Percentiles rank a stretch among this genome's conserved stretches.
These are phyloP conservation scores for Mythimna albipuncta DNA, from an alignment of 2,888 invertebrate genomes.

Conservation along the genomic window DNA sequence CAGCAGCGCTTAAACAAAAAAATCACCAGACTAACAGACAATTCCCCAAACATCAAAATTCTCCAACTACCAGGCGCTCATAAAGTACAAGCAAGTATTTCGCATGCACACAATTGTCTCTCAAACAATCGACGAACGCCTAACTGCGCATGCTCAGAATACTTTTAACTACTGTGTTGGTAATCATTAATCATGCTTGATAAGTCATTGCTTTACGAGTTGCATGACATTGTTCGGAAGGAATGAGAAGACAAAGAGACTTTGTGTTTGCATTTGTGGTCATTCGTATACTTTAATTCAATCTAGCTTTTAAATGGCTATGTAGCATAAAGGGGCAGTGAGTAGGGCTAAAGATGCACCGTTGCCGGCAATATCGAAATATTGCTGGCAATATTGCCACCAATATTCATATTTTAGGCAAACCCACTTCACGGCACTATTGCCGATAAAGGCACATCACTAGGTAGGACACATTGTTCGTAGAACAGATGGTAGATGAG, in stretches of 20 bases:
- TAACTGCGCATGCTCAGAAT: constrained; percentile 56
- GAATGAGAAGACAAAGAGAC: constrained; percentile 25
- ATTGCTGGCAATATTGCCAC: too few relatives aligned
- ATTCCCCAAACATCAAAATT: constrained; percentile 9
- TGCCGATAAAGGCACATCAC: too few relatives aligned
- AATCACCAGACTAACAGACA: neutral
- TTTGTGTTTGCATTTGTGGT: neutral
- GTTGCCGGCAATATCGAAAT: too few relatives aligned
- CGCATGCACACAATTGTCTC: constrained; percentile 55
- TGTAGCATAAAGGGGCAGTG: too few relatives aligned
- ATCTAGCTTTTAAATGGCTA: too few relatives aligned
- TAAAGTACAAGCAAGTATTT: constrained; percentile 22
- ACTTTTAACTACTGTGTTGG: constrained; percentile 35
- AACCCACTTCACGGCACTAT: too few relatives aligned
- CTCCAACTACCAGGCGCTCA: constrained; percentile 1
- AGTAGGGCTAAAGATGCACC: too few relatives aligned
- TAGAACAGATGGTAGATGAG: too few relatives aligned
- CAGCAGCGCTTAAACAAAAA: too few relatives aligned
- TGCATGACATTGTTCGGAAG: constrained; percentile 16
- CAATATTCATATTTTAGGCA: too few relatives aligned
- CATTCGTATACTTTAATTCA: too few relatives aligned
- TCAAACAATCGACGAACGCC: constrained; percentile 56
- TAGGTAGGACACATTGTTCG: too few relatives aligned
- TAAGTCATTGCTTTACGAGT: constrained; percentile 2
- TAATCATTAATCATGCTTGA: constrained; percentile 38